Evolutionary conservation across 2,113 vertebrate species (phyloP), one percentile per base, ranked within the genome.

Genomic region (Cygnus buccinator): DNA sequence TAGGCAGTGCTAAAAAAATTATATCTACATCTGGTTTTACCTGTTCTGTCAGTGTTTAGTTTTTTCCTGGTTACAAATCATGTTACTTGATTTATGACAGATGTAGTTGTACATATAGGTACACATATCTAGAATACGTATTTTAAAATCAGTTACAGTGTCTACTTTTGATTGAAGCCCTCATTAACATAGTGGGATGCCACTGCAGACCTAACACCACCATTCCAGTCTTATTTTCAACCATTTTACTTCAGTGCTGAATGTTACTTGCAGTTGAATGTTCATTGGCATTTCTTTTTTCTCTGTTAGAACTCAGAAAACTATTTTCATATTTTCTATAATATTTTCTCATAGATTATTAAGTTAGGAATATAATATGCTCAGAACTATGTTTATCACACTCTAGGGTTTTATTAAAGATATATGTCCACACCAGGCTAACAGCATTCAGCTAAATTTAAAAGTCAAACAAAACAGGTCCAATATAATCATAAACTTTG

Each of bases 71-170:
- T 59, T 79, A 79, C 28, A 54, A 14, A 6, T 14, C 17, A 46
- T 1, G 7, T 48, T 33, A 37, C 15, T 50, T 22, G 6, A 48
- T 76, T 33, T 50, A 33, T 33, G 26, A 5, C 10, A 43, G 7
- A 59, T 0, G 0, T 23, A 3, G 5, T 72, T 59, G 50, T 13
- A 54, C 4, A 59, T 2, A 1, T 21, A 83, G 3, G 2, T 31
- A 19, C 25, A 44, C 3, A 2, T 65, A 52, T 31, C 28, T 54
- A 19, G 19, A 88, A 65, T 8, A 4, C 9, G 2, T 35, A 13
- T 19, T 59, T 59, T 39, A 13, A 58, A 26, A 14, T 33, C 8
- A 25, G 25, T 25, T 37, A 41, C 12, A 11, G 35, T 48, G 17
- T 43, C 12, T 63, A 57, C 28, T 61, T 78, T 41, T 61, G 2